Evolutionary conservation across 2,888 invertebrate species (phyloP).

Genomic region (Halocaridina rubra): DNA sequence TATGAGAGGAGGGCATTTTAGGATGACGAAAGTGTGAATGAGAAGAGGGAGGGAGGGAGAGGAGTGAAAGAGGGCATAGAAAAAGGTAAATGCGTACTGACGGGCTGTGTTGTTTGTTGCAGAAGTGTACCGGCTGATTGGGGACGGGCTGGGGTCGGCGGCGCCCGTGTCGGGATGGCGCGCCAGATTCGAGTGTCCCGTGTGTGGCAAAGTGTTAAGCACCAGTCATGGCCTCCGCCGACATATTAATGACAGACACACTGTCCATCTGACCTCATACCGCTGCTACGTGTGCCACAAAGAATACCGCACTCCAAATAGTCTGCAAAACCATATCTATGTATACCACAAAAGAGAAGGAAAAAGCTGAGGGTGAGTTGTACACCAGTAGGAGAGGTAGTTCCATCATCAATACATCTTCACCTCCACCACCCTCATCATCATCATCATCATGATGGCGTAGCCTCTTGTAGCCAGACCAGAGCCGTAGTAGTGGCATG

Average conservation of each 20-base stretch:
- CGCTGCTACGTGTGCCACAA: constrained; percentile 90
- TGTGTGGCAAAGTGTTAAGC: constrained; percentile 66
- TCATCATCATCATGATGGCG: too few relatives aligned
- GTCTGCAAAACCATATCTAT: constrained; percentile 95
- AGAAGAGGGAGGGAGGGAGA: constrained; percentile 4
- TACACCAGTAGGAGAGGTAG: constrained; percentile 31
- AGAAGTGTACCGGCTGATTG: constrained; percentile 52
- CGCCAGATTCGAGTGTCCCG: constrained; percentile 64
- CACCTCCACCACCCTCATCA: too few relatives aligned
- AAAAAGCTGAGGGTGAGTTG: constrained; percentile 54
- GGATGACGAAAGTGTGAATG: neutral
- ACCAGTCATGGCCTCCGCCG: constrained; percentile 65
- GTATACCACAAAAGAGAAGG: constrained; percentile 79
- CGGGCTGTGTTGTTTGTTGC: constrained; percentile 53
- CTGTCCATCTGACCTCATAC: constrained; percentile 64
- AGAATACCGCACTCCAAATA: constrained; percentile 93
- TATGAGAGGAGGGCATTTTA: too few relatives aligned
- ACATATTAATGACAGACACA: constrained; percentile 66
- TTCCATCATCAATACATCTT: neutral
- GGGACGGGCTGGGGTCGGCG: constrained; percentile 49
- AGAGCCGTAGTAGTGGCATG: constrained; percentile 45
- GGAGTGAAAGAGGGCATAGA: constrained; percentile 5
- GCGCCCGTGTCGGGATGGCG: constrained; percentile 16
- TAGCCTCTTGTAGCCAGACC: constrained; percentile 35
- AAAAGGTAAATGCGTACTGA: constrained; percentile 45